Percentiles rank a stretch among this genome's conserved stretches.
phyloP scores from a whole-genome alignment of 2,888 invertebrate genomes.

The Yponomeuta cagnagella region DNA sequence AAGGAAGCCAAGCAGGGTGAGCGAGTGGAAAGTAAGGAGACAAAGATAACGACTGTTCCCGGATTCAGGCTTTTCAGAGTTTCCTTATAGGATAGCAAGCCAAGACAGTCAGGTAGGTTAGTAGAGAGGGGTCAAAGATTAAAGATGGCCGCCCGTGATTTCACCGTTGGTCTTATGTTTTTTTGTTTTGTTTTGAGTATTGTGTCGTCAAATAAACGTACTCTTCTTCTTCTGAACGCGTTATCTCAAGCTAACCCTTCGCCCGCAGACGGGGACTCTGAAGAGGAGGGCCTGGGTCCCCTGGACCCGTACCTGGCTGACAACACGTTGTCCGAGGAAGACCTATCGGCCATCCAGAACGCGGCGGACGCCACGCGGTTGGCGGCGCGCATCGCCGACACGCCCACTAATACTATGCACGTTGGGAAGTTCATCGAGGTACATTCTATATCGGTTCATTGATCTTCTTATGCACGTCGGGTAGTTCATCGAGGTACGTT shows the following conservation, averaged over 20 bases:
- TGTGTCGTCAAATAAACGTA: no score
- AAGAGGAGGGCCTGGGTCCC: conserved; percentile 35
- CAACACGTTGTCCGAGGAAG: conserved; percentile 58
- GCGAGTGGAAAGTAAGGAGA: conserved; percentile 12
- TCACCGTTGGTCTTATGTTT: no score
- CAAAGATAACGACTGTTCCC: no score
- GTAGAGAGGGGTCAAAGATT: neutral
- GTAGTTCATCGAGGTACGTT: conserved; percentile 80
- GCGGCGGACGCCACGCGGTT: conserved; percentile 80
- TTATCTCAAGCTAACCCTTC: neutral
- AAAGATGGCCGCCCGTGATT: neutral
- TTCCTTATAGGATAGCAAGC: neutral
- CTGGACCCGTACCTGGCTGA: conserved; percentile 37
- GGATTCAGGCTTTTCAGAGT: no score
- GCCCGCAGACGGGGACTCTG: conserved; percentile 38
- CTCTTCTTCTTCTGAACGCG: no score
- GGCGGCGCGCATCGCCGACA: conserved; percentile 89
- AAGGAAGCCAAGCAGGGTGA: conserved; percentile 38
- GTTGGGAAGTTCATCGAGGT: conserved; percentile 86
- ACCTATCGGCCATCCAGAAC: conserved; percentile 72
- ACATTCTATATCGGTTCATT: neutral
- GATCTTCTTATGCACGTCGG: conserved; percentile 81
- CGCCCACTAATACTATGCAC: conserved; percentile 90
- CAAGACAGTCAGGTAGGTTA: neutral
- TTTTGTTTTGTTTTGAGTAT: no score